Conservation (phyloP, 2,113 vertebrate genomes). For the Nothocercus nigrocapillus region DNA sequence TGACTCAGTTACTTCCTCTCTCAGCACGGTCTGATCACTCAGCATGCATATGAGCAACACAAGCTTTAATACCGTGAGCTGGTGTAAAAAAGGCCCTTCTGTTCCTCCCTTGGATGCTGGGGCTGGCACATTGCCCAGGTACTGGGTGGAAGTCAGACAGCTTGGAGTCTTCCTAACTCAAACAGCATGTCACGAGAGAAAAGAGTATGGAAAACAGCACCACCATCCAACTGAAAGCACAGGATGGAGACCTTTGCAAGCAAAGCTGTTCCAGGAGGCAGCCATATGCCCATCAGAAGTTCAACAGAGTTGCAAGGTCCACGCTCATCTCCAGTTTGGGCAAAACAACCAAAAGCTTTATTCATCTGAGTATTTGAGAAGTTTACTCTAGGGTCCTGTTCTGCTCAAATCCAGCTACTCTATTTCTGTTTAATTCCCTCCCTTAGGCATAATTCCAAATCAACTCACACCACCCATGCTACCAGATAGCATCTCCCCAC, state of each 20-base stretch:
- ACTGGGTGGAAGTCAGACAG: neutral
- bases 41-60: fast-evolving
- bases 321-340: neutral
- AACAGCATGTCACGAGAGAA: fast-evolving
- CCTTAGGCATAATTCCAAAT: neutral
- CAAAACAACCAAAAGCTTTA: neutral
- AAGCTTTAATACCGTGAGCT: neutral
- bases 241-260: neutral
- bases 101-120: neutral
- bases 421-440: neutral
- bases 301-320: neutral
- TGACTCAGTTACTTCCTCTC: fast-evolving
- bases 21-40: neutral
- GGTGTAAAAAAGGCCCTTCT: neutral
- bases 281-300: fast-evolving
- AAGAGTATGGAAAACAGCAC: neutral
- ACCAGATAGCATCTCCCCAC: neutral
- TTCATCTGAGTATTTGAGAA: neutral
- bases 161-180: neutral
- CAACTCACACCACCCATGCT: neutral
- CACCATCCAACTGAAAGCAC: neutral
- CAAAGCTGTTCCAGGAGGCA: neutral
- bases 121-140: neutral
- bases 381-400: neutral
- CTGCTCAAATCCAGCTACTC: neutral